Evolutionary conservation across 1,140 invertebrate genomes (phyloP), one percentile per base, ranked within the genome.

Genomic region (Scaptomyza montana): DNA sequence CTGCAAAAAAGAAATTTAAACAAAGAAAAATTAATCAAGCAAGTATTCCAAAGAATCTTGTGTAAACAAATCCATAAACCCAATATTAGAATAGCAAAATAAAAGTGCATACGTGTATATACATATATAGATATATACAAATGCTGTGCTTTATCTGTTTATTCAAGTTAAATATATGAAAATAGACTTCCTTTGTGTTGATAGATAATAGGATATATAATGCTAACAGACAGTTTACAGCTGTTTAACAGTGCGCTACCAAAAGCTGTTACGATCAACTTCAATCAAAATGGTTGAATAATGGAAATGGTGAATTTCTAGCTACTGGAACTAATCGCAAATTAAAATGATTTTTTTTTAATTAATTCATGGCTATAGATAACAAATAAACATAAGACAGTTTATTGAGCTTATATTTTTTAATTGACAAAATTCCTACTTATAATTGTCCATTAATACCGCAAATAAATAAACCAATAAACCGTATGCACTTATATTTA

Each of bases 1-100:
- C 80, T 84, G 60, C 21, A 78, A 72, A 0, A 80, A 66, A 70
- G 43, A 56, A 71, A 57, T 46, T 59, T 21, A 25, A 61, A 28
- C 13, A 7, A 46, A 53, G 45, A 39, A 36, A 39, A 60, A 30
- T 30, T 13, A 43, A 39, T n/a, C 10, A 21, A 55, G 21, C 21
- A 50, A 56, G 36, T 68, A 9, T 25, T 45, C 56, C 49, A 19
- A 9, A 30, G 49, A 71, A 55, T 71, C 41, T 64, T 71, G 36
- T 59, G 30, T 71, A 74, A 71, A 74, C 68, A 74, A 49, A 16
- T 47, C 28, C 47, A 45, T 45, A 10, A 46, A 53, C 16, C 7
- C 3, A 13, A 25, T 25, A 49, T 39, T 25, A 7, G 16, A n/a
- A 47, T 49, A 25, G n/a, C 47, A 28, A 51, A 2, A 25, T 0